Conservation (phyloP, 1,140 invertebrate species). For the Ctenoplectra terminalis region DNA sequence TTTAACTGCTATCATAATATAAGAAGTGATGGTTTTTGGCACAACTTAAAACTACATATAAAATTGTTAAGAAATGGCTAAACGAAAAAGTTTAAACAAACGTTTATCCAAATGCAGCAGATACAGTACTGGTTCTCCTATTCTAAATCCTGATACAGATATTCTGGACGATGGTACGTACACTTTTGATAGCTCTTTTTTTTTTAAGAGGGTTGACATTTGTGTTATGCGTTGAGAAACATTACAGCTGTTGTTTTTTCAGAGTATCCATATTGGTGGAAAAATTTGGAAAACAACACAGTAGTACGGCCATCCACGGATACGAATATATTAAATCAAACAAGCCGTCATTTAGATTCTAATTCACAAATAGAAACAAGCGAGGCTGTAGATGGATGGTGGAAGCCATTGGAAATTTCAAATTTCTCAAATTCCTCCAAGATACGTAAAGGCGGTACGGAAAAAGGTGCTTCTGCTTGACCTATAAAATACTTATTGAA, state of each 20-base stretch:
- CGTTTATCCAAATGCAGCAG: slow-evolving; percentile 11
- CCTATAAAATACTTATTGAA: not conserved
- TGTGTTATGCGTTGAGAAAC: too few relatives aligned
- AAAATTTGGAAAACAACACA: slow-evolving; percentile 30
- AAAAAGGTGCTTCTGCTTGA: not conserved
- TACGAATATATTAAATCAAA: slow-evolving; percentile 16
- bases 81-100: slow-evolving; percentile 24
- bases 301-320: not conserved
- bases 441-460: rapidly evolving
- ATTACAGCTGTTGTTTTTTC: too few relatives aligned
- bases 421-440: not conserved
- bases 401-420: slow-evolving; percentile 22
- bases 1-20: too few relatives aligned
- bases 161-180: slow-evolving; percentile 19
- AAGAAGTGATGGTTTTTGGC: too few relatives aligned
- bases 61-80: slow-evolving; percentile 33
- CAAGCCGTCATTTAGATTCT: not conserved
- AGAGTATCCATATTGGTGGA: slow-evolving; percentile 56
- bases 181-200: not conserved
- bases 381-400: slow-evolving; percentile 19
- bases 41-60: not conserved
- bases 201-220: too few relatives aligned
- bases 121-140: not conserved
- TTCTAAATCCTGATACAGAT: slow-evolving; percentile 39
- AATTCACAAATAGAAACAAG: not conserved